phyloP scores from a whole-genome alignment of 2,888 invertebrate genomes.

The Sphaerophoria taeniata region DNA sequence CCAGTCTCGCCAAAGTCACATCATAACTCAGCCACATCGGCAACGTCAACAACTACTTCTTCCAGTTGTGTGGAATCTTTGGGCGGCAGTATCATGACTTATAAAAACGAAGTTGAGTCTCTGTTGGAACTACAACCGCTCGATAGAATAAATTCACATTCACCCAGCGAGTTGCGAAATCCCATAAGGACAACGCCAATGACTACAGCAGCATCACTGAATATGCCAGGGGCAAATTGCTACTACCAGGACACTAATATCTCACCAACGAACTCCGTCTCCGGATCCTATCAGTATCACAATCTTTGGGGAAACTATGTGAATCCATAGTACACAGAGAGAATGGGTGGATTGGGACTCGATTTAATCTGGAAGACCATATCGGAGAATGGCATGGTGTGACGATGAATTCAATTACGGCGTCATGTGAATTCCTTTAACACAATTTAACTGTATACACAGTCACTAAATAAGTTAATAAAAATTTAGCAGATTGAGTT shows the following conservation, averaged over 20 bases:
- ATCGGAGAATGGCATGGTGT: constrained; percentile 14
- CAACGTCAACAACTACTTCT: constrained; percentile 20
- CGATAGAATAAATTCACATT: constrained; percentile 59
- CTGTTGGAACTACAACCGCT: constrained; percentile 76
- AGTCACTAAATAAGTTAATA: constrained; percentile 57
- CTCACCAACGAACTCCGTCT: constrained; percentile 75
- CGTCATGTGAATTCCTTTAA: constrained; percentile 51
- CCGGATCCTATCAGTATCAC: constrained; percentile 77
- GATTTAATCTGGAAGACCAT: constrained; percentile 48
- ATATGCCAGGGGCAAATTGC: constrained; percentile 52
- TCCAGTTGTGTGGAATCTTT: constrained; percentile 50
- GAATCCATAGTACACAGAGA: constrained; percentile 77
- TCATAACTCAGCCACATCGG: constrained; percentile 18
- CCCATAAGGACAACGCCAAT: constrained; percentile 20
- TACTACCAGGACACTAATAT: constrained; percentile 64
- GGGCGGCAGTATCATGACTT: constrained; percentile 47
- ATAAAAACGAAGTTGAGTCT: constrained; percentile 75
- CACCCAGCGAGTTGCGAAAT: constrained; percentile 43
- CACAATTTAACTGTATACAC: constrained; percentile 42
- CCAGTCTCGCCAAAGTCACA: constrained; percentile 50
- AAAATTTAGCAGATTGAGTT: constrained; percentile 45
- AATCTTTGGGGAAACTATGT: constrained; percentile 80
- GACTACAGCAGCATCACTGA: constrained; percentile 31
- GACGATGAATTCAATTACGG: constrained; percentile 55
- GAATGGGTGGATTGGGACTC: constrained; percentile 21